Percentiles rank a stretch among this genome's conserved stretches.
phyloP scores from a whole-genome alignment of 2,888 invertebrate species.

The Trissoscelio sp. region DNA sequence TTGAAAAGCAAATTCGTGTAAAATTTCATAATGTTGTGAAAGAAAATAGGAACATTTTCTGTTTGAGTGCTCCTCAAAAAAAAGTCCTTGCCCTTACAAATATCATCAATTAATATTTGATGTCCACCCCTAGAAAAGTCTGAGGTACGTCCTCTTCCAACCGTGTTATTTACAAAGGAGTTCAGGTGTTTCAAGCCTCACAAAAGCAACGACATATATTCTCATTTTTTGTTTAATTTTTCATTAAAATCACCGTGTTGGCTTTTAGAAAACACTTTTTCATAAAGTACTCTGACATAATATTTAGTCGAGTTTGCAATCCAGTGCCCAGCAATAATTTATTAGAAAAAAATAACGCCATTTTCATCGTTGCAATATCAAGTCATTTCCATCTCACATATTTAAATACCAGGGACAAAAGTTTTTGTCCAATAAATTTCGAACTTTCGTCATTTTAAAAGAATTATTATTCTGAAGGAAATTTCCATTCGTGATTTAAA shows the following conservation, averaged over 20 bases:
- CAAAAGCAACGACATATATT: conserved; percentile 42
- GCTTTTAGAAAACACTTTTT: conserved; percentile 25
- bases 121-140: not conserved
- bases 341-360: conserved; percentile 10
- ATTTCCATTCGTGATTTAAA: conserved; percentile 19
- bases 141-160: not conserved
- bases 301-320: conserved; percentile 7
- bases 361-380: not conserved
- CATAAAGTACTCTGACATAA: not conserved
- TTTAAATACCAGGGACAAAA: too few relatives aligned
- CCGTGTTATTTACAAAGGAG: conserved; percentile 27
- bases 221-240: conserved; percentile 38
- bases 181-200: conserved; percentile 18
- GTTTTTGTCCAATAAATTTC: too few relatives aligned
- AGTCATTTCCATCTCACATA: not conserved
- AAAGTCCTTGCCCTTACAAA: conserved; percentile 12
- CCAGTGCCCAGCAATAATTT: conserved; percentile 13
- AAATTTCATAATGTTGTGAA: too few relatives aligned
- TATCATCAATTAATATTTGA: conserved; percentile 36
- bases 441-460: not conserved
- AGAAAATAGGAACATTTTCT: too few relatives aligned
- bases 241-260: conserved; percentile 37
- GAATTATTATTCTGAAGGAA: not conserved
- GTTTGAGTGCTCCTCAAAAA: not conserved
- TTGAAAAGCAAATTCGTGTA: too few relatives aligned